phyloP scores from a whole-genome alignment of 2,113 vertebrate species.

The Aramus guarauna region DNA sequence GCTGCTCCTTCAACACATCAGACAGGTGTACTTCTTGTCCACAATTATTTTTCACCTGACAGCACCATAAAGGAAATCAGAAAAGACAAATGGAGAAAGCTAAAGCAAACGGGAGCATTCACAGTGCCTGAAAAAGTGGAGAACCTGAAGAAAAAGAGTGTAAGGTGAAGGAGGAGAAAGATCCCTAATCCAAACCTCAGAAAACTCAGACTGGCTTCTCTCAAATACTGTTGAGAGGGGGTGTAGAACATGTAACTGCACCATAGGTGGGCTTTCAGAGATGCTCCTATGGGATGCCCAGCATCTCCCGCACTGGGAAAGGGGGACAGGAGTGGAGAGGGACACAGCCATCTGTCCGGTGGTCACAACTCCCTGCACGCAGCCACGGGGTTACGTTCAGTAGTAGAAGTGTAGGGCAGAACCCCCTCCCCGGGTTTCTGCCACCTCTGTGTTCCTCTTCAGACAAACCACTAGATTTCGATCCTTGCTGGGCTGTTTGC shows the following conservation, averaged over 20 bases:
- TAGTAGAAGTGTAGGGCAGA: too few species aligned
- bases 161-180: neutral
- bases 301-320: accelerated
- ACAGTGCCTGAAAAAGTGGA: neutral
- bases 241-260: neutral
- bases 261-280: neutral
- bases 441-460: neutral
- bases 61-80: neutral
- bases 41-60: neutral
- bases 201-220: neutral
- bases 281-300: neutral
- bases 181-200: neutral
- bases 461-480: neutral
- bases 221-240: neutral
- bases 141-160: neutral
- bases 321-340: neutral
- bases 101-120: neutral
- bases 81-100: neutral
- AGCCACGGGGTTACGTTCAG: neutral
- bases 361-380: neutral
- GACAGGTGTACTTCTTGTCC: neutral
- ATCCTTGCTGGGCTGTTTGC: neutral
- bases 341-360: neutral
- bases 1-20: neutral
- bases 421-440: neutral